Conservation (phyloP, 2,797 vertebrate species). For the Carduelis carduelis region DNA sequence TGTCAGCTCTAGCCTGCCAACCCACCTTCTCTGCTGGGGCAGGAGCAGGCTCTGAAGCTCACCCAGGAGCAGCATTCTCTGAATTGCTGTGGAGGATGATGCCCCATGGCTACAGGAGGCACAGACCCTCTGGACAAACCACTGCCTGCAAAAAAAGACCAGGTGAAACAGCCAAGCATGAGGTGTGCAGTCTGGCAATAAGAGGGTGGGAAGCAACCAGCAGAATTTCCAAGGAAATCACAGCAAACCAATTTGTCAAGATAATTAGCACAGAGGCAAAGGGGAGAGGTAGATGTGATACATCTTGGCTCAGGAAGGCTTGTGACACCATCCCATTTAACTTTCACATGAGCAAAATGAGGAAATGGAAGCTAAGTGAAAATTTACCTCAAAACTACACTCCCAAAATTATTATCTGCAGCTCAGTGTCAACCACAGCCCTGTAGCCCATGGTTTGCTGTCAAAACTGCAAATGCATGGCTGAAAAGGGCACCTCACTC, state of each 20-base stretch:
- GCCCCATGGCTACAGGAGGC: not conserved
- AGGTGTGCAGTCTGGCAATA: fast-evolving
- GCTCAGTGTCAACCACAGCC: not conserved
- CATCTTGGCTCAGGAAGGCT: not conserved
- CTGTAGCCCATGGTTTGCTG: not conserved
- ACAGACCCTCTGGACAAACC: not conserved
- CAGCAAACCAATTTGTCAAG: not conserved
- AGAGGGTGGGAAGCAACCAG: not conserved
- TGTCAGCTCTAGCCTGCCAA: not conserved
- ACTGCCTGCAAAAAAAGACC: not conserved
- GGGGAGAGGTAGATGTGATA: not conserved
- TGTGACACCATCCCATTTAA: slow-evolving; percentile 2
- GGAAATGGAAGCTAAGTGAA: not conserved
- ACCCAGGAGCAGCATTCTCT: not conserved
- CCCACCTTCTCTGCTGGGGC: not conserved
- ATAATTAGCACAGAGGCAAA: not conserved
- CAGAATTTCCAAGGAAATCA: not conserved
- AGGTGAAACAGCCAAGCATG: not conserved
- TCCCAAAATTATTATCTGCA: not conserved
- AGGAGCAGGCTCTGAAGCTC: not conserved
- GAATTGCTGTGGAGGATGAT: not conserved
- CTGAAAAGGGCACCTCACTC: not conserved
- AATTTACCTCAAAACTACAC: not conserved
- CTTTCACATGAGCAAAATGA: not conserved
- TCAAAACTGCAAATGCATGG: not conserved